These are phyloP conservation scores for Poecilobothrus nobilitatus DNA, from an alignment of 2,888 invertebrate genomes.

Conservation along the genomic window DNA sequence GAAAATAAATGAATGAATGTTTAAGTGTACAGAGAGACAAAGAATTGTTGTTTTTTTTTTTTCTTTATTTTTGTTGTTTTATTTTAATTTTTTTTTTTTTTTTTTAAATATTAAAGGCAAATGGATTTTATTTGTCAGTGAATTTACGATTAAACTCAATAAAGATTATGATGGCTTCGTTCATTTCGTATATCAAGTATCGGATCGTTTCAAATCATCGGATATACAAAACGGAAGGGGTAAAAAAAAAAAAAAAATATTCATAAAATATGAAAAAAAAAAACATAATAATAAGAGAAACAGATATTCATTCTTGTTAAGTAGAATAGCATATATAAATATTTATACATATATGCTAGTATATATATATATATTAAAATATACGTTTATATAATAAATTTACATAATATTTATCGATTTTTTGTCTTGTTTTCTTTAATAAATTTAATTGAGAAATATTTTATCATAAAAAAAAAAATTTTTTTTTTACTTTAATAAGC, in stretches of 20 bases:
- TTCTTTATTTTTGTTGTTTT: neutral
- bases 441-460: neutral
- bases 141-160: constrained; percentile 4
- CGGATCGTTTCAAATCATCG: neutral
- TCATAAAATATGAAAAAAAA: neutral
- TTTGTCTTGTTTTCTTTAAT: neutral
- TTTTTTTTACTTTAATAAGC: no score
- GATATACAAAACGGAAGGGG: constrained; percentile 6
- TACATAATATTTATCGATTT: neutral
- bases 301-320: constrained; percentile 1
- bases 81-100: neutral
- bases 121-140: constrained; percentile 4
- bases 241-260: neutral
- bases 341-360: neutral
- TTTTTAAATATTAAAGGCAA: neutral
- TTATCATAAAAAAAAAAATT: no score
- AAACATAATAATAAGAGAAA: neutral
- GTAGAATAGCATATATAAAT: neutral
- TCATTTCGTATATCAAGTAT: neutral
- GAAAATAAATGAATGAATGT: neutral
- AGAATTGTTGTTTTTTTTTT: neutral
- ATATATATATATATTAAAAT: neutral
- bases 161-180: constrained; percentile 6
- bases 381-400: neutral
- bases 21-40: neutral